Conservation (phyloP, 2,888 invertebrate genomes). For the Hedychridium roseum region DNA sequence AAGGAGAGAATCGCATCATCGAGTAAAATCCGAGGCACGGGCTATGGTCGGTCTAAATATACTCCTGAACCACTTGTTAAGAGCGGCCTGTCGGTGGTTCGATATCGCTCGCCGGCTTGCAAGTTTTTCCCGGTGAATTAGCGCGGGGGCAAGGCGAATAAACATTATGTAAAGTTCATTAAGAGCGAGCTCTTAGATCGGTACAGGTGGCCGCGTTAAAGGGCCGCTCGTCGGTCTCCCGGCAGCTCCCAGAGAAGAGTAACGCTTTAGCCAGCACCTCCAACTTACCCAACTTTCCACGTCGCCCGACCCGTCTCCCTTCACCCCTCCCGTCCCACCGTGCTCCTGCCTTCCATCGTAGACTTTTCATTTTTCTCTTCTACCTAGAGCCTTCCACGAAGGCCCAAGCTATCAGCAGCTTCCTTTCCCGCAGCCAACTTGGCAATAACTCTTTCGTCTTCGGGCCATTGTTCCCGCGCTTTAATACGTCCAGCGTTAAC, state of each 20-base stretch:
- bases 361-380: background rate
- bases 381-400: too few relatives aligned
- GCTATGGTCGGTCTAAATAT: too few relatives aligned
- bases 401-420: too few relatives aligned
- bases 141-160: conserved; percentile 28
- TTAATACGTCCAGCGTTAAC: too few relatives aligned
- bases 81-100: background rate
- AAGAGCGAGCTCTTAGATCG: conserved; percentile 45
- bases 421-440: too few relatives aligned
- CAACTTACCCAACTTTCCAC: conserved; percentile 37
- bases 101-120: background rate
- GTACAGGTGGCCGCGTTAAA: conserved; percentile 19
- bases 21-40: too few relatives aligned
- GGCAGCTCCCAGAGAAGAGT: background rate
- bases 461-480: too few relatives aligned
- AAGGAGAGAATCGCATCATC: too few relatives aligned
- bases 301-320: conserved; percentile 8
- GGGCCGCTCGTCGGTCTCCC: conserved; percentile 16
- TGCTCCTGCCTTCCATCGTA: conserved; percentile 20
- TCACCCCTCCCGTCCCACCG: conserved; percentile 1
- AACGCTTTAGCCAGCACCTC: conserved; percentile 24
- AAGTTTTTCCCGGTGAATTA: background rate
- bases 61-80: too few relatives aligned
- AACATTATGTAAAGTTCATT: conserved; percentile 59
- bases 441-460: too few relatives aligned